Evolutionary conservation across 2,797 vertebrate species (phyloP), one percentile per base, ranked within the genome.

Genomic region (Spheniscus humboldti): DNA sequence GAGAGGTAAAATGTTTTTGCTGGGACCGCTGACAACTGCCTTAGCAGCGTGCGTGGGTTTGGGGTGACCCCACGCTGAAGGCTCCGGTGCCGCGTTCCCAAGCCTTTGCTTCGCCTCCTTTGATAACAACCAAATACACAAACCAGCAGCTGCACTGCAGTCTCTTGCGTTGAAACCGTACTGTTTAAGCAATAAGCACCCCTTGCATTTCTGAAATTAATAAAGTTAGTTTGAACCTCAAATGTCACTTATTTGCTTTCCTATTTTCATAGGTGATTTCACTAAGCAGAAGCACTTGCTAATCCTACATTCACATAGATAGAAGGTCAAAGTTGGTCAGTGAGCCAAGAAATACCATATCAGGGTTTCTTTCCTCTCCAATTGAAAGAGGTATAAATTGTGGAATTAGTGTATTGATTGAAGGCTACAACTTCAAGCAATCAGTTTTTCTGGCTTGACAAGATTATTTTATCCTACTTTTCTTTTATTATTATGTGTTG

Each of bases 381-480:
- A 99, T 99, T 97, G 98, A 98, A 96, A 97, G 98, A 97, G 98
- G 99, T 99, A 99, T 99, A 99, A 99, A 99, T 99, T 99, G 99
- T 98, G 98, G 99, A 99, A 99, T 99, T 99, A 99, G 99, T 98
- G 98, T 99, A 99, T 99, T 99, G 99, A 99, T 99, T 99, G 99
- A 98, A 97, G 97, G 98, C 98, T 98, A 98, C 98, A 98, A 98
- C 99, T 99, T 98, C 98, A 98, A 99, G 99, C 99, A 98, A 99
- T 99, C 99, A 99, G 98, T 99, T 99, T 99, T 99, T 99, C 98
- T 98, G 99, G 98, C 98, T 98, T 99, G 99, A 99, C 99, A 99
- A 99, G 99, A 99, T 99, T 99, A 99, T 99, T 99, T 99, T 99
- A 99, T 99, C 99, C 99, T 99, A 99, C 99, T 99, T 99, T 99